Evolutionary conservation across 2,113 vertebrate genomes (phyloP), one percentile per base, ranked within the genome.

Genomic region (Spea multiplicata): DNA sequence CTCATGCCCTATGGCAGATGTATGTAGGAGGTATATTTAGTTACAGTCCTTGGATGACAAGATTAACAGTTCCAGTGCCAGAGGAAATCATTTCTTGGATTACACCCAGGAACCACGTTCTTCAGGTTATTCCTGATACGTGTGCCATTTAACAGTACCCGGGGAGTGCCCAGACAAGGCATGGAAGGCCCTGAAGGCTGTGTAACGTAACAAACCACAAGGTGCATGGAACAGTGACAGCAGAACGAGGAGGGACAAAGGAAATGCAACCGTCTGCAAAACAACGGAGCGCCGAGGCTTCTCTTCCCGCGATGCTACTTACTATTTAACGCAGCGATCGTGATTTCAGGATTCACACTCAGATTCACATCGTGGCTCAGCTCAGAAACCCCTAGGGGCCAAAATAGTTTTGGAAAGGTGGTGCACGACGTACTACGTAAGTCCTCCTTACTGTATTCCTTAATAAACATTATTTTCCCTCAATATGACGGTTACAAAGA

Each of bases 101-200:
- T 30, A 69, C 44, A 73, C 47, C 66, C 77, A 80, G 67, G 44
- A 49, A 13, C 50, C 52, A 73, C 62, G 77, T 66, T 67, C 73
- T 79, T 80, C 77, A 66, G 71, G 77, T 80, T 80, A 72, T 57
- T 48, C 76, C 30, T 55, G 69, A 65, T 59, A 73, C 57, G n/a
- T 59, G 45, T 71, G 46, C 44, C 49, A 10, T 78, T 66, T 49
- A 48, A 30, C 57, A 47, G 61, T 80, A 80, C 50, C 77, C 77
- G 67, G 77, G 77, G 77, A 73, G 77, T 80, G 77, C 77, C 76
- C 62, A 80, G 72, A 66, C 62, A 73, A 10, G 73, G 66, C 14
- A 30, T 10, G 12, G 44, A 67, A 57, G 57, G 44, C 49, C 77
- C 77, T 50, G 49, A 67, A 67, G 77, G 77, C 77, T 46, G 49